Evolutionary conservation across 2,797 vertebrate genomes (phyloP).

Genomic region (Parauchenoglanis punctatus): DNA sequence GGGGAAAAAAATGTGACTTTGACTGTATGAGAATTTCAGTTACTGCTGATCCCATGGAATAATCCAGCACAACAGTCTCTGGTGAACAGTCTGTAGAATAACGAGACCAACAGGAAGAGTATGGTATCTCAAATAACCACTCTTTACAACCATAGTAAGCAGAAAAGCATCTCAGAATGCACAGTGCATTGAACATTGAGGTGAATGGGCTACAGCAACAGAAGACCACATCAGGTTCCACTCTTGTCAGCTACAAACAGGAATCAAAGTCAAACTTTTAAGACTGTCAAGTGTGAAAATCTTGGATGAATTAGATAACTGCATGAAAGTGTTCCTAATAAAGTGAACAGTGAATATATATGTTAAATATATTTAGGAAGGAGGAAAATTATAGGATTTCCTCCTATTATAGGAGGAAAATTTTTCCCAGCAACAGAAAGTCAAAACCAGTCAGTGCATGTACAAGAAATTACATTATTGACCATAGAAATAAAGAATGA

Average conservation of each 20-base stretch:
- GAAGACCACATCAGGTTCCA: background rate
- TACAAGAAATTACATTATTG: background rate
- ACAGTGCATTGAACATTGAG: background rate
- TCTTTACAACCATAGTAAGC: background rate
- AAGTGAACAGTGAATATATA: background rate
- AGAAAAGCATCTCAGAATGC: background rate
- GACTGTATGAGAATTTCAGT: background rate
- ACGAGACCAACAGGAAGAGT: background rate
- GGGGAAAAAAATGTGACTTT: background rate
- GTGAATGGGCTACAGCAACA: background rate
- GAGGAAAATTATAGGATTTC: no score
- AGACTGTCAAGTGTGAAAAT: no score
- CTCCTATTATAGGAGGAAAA: background rate
- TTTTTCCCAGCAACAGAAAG: background rate
- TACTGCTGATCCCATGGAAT: background rate
- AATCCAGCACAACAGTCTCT: background rate
- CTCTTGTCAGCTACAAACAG: background rate
- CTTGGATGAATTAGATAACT: background rate
- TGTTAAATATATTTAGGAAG: no score
- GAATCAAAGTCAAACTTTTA: background rate
- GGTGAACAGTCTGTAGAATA: background rate
- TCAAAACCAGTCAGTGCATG: background rate
- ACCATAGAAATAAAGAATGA: background rate
- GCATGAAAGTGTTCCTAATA: background rate
- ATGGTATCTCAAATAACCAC: background rate